Conservation (phyloP, 2,888 invertebrate genomes). For the Tenthredo notha region DNA sequence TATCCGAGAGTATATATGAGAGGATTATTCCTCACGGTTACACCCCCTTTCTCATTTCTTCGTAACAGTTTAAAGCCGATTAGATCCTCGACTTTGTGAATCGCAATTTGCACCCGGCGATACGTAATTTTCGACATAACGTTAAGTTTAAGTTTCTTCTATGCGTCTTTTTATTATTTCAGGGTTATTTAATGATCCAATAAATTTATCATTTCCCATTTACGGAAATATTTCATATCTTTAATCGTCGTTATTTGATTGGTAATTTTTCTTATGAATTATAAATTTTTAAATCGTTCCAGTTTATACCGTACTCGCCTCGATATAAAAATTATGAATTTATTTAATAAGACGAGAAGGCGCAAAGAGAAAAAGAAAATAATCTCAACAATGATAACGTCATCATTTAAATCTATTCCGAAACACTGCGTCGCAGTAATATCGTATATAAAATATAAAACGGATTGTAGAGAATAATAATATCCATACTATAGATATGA, state of each 20-base stretch:
- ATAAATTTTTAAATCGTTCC: neutral
- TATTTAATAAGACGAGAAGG: neutral
- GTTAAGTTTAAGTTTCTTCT: neutral
- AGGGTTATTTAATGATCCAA: neutral
- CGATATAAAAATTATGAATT: neutral
- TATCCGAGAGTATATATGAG: neutral
- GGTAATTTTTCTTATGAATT: no score
- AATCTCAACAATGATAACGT: neutral
- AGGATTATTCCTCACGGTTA: neutral
- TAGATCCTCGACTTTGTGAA: no score
- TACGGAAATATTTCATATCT: neutral
- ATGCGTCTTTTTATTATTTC: neutral
- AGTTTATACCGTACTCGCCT: neutral
- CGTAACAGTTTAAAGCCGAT: neutral
- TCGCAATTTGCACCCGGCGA: neutral
- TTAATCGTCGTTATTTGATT: neutral
- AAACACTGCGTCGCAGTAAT: neutral
- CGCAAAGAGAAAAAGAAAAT: neutral
- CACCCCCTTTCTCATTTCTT: conserved; percentile 21
- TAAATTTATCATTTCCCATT: neutral
- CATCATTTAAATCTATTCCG: neutral
- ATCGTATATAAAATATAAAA: neutral
- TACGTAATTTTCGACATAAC: neutral
- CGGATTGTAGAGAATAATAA: neutral
- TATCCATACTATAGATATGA: neutral